phyloP scores from a whole-genome alignment of 2,113 vertebrate genomes.

The Clarias gariepinus region DNA sequence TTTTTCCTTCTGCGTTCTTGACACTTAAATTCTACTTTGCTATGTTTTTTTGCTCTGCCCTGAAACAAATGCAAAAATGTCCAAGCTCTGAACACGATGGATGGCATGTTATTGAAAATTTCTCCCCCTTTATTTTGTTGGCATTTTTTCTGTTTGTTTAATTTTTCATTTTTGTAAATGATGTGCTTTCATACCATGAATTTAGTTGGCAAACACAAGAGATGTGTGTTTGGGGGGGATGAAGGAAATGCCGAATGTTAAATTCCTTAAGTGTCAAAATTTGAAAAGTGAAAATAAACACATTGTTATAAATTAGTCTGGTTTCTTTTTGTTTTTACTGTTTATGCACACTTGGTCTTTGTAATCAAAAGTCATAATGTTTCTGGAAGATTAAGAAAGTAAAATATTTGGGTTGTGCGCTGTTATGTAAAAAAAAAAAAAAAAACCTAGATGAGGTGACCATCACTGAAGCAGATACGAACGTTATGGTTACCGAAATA shows the following conservation, averaged over 20 bases:
- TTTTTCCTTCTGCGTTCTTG: neutral
- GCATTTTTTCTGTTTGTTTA: neutral
- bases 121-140: neutral
- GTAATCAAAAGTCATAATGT: too few species aligned
- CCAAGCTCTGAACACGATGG: slow-evolving; percentile 9
- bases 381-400: neutral
- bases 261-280: slow-evolving; percentile 52
- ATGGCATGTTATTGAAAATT: neutral
- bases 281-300: slow-evolving; percentile 70
- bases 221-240: slow-evolving; percentile 41
- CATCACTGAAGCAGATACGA: neutral
- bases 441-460: neutral
- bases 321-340: neutral
- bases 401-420: neutral
- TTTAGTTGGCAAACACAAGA: slow-evolving; percentile 60
- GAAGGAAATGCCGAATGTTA: slow-evolving; percentile 37
- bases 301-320: slow-evolving; percentile 19
- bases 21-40: slow-evolving; percentile 1
- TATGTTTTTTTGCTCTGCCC: neutral
- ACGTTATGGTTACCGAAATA: neutral
- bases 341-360: neutral
- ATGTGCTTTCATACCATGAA: slow-evolving; percentile 57
- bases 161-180: slow-evolving; percentile 51
- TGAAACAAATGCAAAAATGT: slow-evolving; percentile 7
- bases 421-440: neutral